phyloP scores from a whole-genome alignment of 2,888 invertebrate genomes.

The Ornithoptera alexandrae region DNA sequence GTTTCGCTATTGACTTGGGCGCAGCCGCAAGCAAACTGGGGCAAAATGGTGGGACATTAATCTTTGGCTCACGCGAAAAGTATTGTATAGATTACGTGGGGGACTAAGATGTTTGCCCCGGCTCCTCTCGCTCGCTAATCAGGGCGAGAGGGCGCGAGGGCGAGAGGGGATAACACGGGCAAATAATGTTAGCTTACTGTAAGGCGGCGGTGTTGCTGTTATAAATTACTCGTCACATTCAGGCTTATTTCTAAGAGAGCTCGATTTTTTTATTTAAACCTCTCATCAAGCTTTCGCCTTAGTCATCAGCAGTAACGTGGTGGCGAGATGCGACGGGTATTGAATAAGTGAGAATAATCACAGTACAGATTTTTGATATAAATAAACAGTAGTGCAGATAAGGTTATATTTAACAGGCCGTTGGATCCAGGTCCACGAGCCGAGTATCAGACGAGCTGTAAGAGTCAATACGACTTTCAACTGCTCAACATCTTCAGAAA shows the following conservation, averaged over 20 bases:
- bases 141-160: constrained; percentile 35
- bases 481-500: too few relatives aligned
- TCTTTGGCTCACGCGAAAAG: constrained; percentile 66
- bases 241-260: constrained; percentile 13
- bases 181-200: constrained; percentile 42
- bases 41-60: constrained; percentile 69
- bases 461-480: too few relatives aligned
- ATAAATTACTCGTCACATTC: constrained; percentile 19
- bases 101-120: constrained; percentile 57
- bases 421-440: too few relatives aligned
- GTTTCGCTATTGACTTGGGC: constrained; percentile 34
- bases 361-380: too few relatives aligned
- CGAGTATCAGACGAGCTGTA: too few relatives aligned
- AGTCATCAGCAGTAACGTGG: too few relatives aligned
- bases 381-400: too few relatives aligned
- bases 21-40: constrained; percentile 52
- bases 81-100: constrained; percentile 62
- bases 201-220: constrained; percentile 23
- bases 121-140: constrained; percentile 50
- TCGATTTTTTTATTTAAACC: too few relatives aligned
- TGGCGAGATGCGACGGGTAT: too few relatives aligned
- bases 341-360: too few relatives aligned
- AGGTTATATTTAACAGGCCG: too few relatives aligned
- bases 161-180: constrained; percentile 36
- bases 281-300: too few relatives aligned